Evolutionary conservation across 2,888 invertebrate species (phyloP).

Genomic region (Limnephilus auricula): DNA sequence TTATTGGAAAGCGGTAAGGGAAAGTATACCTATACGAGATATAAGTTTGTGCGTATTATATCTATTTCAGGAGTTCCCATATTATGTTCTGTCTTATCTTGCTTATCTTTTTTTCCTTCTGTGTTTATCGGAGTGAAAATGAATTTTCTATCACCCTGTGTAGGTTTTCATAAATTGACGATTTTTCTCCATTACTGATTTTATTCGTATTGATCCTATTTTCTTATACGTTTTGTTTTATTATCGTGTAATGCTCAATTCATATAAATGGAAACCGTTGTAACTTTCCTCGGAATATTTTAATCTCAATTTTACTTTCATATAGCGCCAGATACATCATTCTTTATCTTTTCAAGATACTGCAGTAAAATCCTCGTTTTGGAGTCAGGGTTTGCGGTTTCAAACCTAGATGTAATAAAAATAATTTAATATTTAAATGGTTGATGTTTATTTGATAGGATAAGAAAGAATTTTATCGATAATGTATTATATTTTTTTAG

Average conservation of each 20-base stretch:
- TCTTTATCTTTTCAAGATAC: no score
- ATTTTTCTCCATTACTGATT: neutral
- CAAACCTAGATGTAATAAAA: no score
- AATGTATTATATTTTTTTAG: neutral
- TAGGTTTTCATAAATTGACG: neutral
- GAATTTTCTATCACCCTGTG: neutral
- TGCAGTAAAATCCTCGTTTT: no score
- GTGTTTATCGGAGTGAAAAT: neutral
- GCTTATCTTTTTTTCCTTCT: neutral
- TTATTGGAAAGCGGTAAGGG: slow-evolving; percentile 43
- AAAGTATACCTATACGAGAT: neutral
- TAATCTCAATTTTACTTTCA: no score
- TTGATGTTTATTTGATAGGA: no score
- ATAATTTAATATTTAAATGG: no score
- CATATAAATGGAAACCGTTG: neutral
- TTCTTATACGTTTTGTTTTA: neutral
- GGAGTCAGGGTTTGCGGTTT: no score
- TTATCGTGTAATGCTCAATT: neutral
- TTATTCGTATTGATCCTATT: neutral
- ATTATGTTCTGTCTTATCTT: neutral
- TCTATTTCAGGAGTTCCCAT: neutral
- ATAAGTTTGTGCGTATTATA: neutral
- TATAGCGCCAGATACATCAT: no score
- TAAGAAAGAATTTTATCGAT: no score
- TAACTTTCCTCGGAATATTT: neutral